Conservation (phyloP, 2,113 vertebrate species). For the Hippocampus abdominalis region DNA sequence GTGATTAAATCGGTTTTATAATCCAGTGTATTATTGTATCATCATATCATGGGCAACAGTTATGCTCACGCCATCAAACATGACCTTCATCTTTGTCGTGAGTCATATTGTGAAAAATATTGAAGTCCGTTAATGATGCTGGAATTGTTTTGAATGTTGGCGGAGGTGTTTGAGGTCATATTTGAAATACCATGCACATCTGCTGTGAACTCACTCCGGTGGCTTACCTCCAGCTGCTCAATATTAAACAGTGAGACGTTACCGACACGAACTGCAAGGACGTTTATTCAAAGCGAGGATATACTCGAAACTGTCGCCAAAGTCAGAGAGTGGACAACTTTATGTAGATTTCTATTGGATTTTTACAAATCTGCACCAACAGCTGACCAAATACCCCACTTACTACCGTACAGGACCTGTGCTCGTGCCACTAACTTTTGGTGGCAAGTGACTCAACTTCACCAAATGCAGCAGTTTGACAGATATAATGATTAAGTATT, state of each 20-base stretch:
- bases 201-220: conserved; percentile 18
- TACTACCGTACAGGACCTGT: neutral
- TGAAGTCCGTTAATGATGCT: neutral
- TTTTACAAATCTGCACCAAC: no score
- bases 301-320: neutral
- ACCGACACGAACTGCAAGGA: conserved; percentile 1
- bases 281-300: conserved; percentile 1
- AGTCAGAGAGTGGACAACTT: conserved; percentile 2
- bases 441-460: no score
- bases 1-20: neutral
- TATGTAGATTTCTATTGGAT: neutral
- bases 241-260: conserved; percentile 7
- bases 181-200: conserved; percentile 12
- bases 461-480: no score
- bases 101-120: conserved; percentile 4
- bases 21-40: neutral
- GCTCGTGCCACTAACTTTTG: no score
- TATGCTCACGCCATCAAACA: neutral
- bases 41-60: neutral
- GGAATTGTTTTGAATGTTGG: conserved; percentile 5
- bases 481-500: no score
- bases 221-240: conserved; percentile 24
- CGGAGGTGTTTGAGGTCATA: conserved; percentile 14
- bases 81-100: neutral
- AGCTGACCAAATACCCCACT: neutral